Evolutionary conservation across 2,888 invertebrate species (phyloP), one percentile per base, ranked within the genome.

Genomic region (Spisula solida): DNA sequence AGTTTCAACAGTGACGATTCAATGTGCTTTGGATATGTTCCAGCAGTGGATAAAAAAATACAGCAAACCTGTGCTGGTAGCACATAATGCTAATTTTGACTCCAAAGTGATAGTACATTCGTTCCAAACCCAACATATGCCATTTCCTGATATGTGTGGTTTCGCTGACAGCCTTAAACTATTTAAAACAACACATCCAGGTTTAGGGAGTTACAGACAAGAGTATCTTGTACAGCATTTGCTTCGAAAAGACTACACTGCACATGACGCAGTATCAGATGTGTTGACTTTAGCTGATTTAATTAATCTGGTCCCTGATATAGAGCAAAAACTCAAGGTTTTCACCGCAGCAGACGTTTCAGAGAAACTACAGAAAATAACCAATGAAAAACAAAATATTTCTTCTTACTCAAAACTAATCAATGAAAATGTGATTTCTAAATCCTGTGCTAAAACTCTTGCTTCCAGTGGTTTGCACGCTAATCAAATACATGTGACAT

Each of bases 191-290:
- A 14, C 12, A 34, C 34, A 78, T 78, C 78, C 78, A 41, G 41
- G 41, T 41, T 41, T 41, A 41, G 34, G 20, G 5, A 29, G 20
- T 14, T 31, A 78, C 34, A 34, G 0, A 20, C 31, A 78, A 12
- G 10, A 34, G 14, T 78, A 6, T 34, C 34, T 34, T 8, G 34
- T 29, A 10, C 55, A 20, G 2, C 14, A 55, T 20, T 18, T 55
- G 14, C 55, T 55, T 20, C 14, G 20, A 18, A 78, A 78, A 20
- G 4, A 55, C 8, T 78, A 34, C 34, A 34, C 12, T 2, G 78
- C 78, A 20, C 78, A 78, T 78, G 34, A 78, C 34, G 78, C 78
- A 31, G 78, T 78, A 6, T 78, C 31, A 1, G 78, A 78, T 78
- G 78, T 34, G 1, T 29, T 8, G 10, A 20, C 78, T 0, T 34